Evolutionary conservation across 2,113 vertebrate genomes (phyloP).

Genomic region (Microtus oregoni): DNA sequence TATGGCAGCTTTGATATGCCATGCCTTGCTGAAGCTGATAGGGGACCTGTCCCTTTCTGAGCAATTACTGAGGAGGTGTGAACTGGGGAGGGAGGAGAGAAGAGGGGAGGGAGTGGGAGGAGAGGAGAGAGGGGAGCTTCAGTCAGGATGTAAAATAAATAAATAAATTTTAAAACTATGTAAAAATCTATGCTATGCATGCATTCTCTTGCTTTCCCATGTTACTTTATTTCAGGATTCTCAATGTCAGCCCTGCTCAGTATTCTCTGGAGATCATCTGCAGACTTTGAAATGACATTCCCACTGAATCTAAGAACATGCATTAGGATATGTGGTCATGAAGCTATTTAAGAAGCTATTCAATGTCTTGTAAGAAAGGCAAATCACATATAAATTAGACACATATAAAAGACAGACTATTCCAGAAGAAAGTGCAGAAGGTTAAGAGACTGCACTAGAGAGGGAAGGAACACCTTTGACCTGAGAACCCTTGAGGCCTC

Average conservation of each 20-base stretch:
- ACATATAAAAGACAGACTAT: neutral
- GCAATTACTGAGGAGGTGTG: neutral
- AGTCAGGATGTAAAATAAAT: neutral
- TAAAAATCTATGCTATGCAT: neutral
- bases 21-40: neutral
- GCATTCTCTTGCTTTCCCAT: conserved; percentile 10
- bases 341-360: neutral
- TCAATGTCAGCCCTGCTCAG: neutral
- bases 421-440: conserved; percentile 25
- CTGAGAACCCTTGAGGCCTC: neutral
- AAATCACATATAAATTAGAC: neutral
- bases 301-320: neutral
- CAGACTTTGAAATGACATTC: neutral
- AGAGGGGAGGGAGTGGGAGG: neutral
- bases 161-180: neutral
- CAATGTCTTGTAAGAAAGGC: neutral
- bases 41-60: neutral
- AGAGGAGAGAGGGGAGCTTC: neutral
- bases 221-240: neutral
- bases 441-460: neutral
- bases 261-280: neutral
- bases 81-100: neutral
- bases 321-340: neutral
- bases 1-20: neutral
- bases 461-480: conserved; percentile 2